Base-by-base conservation (phyloP, 2,888 invertebrate species). In the Trisateles emortualis region DNA sequence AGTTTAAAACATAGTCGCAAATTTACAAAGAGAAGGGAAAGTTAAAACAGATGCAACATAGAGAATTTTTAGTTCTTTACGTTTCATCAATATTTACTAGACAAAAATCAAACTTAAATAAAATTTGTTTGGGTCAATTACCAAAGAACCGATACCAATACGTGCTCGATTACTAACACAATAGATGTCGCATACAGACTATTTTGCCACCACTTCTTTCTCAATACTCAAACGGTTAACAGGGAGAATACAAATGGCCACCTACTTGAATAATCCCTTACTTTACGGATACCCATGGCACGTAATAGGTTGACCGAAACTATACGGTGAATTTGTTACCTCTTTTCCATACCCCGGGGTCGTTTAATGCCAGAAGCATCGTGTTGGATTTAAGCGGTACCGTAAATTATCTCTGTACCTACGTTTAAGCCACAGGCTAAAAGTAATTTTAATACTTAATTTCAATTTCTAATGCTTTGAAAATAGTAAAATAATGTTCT, bases 241-340 rank as follows among this genome's bases (percentile, higher is more conserved):
- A 30, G 46, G 1, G 17, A 24, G 45, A 47, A 47, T 40, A 33
- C 30, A 40, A 47, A 47, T 49, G 26, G 11, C 16, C 19, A 29
- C 42, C 49, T 42, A 42, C 49, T 42, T 49, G 42, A 42, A 49
- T 35, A 41, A 49, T 49, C 49, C 41, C 33, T 42, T 49, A 42
- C 26, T 49, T 42, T 35, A 36, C 41, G 29, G 29, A 35, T 36
- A 38, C 29, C 42, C 19, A 36, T 49, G 13, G 41, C 41, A 49
- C 42, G 49, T 49, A 41, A 49, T 49, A 29, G 35, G 13, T 19
- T 35, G 19, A 35, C 35, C 35, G 29, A 42, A 42, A 42, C 49
- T 42, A 30, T 36, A 42, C 49, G 13, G 26, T 17, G 26, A 48
- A 41, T 48, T 48, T 48, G 40, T 48, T 48, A 24, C 48, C 40